These are phyloP conservation scores for Bilobella aurantiaca DNA, from an alignment of 1,140 invertebrate genomes.

Conservation along the genomic window DNA sequence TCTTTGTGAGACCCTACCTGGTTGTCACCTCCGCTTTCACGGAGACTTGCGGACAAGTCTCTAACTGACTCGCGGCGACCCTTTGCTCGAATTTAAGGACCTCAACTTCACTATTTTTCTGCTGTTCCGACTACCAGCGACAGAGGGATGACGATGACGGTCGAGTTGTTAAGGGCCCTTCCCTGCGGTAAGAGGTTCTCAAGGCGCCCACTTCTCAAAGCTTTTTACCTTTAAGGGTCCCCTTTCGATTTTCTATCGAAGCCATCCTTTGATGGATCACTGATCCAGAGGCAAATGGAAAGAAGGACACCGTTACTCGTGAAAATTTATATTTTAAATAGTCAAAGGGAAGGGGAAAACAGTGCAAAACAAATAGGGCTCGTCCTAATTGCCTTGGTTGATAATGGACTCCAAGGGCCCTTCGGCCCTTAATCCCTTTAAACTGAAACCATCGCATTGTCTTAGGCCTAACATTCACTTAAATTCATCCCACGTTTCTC, in stretches of 20 bases:
- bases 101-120: background rate
- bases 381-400: background rate
- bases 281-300: conserved; percentile 31
- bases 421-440: conserved; percentile 28
- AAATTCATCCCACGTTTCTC: background rate
- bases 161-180: conserved; percentile 11
- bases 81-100: conserved; percentile 35
- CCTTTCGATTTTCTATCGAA: conserved; percentile 14
- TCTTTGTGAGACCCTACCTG: background rate
- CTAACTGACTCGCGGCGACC: conserved; percentile 25
- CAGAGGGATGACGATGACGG: conserved; percentile 5
- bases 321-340: too few relatives aligned
- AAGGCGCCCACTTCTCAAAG: conserved; percentile 14
- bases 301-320: conserved; percentile 27
- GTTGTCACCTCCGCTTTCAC: conserved; percentile 2
- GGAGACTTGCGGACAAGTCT: background rate
- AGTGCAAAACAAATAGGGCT: background rate
- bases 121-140: too few relatives aligned
- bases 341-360: too few relatives aligned
- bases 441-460: conserved; percentile 26
- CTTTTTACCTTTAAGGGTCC: background rate
- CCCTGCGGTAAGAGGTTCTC: conserved; percentile 21
- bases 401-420: background rate
- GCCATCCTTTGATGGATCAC: conserved; percentile 33
- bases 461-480: conserved; percentile 9